These are phyloP conservation scores for Microtus ochrogaster DNA, from an alignment of 2,113 vertebrate genomes.

Conservation along the genomic window DNA sequence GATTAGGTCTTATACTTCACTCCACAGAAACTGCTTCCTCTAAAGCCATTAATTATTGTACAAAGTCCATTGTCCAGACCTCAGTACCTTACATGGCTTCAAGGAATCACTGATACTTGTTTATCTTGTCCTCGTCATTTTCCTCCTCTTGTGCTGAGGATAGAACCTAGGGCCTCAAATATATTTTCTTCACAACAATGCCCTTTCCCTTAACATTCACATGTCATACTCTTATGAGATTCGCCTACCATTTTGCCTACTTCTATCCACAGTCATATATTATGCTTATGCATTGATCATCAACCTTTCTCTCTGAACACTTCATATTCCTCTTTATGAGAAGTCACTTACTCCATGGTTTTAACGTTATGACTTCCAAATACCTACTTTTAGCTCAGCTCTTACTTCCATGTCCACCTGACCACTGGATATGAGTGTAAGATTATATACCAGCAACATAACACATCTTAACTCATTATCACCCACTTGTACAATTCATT, in stretches of 20 bases:
- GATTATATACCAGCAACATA: neutral
- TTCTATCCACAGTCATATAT: neutral
- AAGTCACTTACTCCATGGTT: neutral
- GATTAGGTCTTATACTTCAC: neutral
- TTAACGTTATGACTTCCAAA: neutral
- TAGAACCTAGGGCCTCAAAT: neutral
- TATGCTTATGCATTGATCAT: neutral
- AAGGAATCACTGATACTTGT: neutral
- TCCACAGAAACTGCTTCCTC: neutral
- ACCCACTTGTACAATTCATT: neutral
- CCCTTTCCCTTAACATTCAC: neutral
- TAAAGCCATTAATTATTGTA: neutral
- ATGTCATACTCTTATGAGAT: neutral
- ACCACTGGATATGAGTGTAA: neutral
- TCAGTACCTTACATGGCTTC: neutral
- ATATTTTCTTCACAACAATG: neutral
- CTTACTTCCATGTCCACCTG: neutral
- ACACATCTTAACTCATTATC: neutral
- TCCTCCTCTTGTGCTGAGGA: neutral
- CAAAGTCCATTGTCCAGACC: neutral
- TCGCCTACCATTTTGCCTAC: neutral
- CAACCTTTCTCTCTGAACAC: neutral
- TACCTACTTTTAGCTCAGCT: constrained; percentile 1
- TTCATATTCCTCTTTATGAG: neutral
- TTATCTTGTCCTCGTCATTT: neutral